These are phyloP conservation scores for Meandrina meandrites DNA, from an alignment of 92 coral and sea anemone genomes.

Conservation along the genomic window DNA sequence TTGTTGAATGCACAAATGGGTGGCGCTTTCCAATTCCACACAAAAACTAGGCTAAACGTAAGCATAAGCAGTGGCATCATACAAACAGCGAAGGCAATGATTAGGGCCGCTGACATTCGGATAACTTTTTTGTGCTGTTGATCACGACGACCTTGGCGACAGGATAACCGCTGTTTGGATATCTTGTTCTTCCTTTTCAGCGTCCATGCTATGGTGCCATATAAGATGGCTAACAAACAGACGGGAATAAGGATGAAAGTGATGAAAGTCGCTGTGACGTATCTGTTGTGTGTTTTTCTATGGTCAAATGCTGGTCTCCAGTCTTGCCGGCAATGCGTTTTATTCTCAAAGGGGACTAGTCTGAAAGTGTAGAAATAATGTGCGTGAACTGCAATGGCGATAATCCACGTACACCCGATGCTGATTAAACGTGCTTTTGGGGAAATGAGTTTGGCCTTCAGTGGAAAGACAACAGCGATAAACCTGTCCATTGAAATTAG, in stretches of 20 bases:
- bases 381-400: constrained; percentile 9
- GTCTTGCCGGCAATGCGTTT: not conserved
- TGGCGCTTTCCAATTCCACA: constrained; percentile 2
- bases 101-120: constrained; percentile 8
- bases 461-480: constrained; percentile 11
- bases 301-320: constrained; percentile 18
- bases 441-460: constrained; percentile 11
- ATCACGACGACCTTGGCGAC: not conserved
- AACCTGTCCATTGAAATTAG: constrained; percentile 8
- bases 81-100: constrained; percentile 7
- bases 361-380: constrained; percentile 4
- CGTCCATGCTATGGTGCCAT: not conserved
- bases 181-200: not conserved
- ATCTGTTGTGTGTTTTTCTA: not conserved
- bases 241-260: constrained; percentile 6
- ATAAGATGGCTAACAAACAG: not conserved
- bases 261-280: not conserved
- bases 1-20: not conserved
- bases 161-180: not conserved
- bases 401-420: constrained; percentile 1
- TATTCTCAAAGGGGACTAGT: not conserved
- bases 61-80: not conserved
- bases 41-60: not conserved
- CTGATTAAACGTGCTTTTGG: not conserved
- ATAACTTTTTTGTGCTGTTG: constrained; percentile 5